Conservation (phyloP, 2,888 invertebrate genomes). For the Hypomecis punctinalis region DNA sequence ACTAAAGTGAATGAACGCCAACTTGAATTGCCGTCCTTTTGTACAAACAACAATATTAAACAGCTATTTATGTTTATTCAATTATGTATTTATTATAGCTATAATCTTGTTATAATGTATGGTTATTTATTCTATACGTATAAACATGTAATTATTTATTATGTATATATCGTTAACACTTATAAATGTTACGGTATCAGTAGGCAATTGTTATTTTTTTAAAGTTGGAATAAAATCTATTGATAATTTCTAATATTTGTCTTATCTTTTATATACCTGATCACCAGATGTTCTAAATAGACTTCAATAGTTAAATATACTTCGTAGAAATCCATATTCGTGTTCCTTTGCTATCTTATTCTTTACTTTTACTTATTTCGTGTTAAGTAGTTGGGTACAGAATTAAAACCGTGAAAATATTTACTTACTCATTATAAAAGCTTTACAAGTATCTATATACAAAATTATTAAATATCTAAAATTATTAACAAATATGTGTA, state of each 20-base stretch:
- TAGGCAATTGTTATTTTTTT: slow-evolving; percentile 11
- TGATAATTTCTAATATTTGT: slow-evolving; percentile 2
- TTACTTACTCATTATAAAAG: too few relatives aligned
- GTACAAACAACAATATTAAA: slow-evolving; percentile 1
- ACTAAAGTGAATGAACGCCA: slow-evolving; percentile 22
- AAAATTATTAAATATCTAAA: too few relatives aligned
- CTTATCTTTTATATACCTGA: neutral
- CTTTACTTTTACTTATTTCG: too few relatives aligned
- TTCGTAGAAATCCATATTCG: too few relatives aligned
- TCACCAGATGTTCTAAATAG: neutral
- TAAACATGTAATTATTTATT: neutral
- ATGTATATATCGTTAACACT: slow-evolving; percentile 9
- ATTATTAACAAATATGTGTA: too few relatives aligned
- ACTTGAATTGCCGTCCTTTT: slow-evolving; percentile 21
- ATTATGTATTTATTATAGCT: neutral
- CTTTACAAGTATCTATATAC: too few relatives aligned
- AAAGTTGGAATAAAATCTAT: slow-evolving; percentile 19
- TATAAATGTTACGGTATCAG: slow-evolving; percentile 3
- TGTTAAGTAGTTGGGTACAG: too few relatives aligned
- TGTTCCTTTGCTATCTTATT: too few relatives aligned
- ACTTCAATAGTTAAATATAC: neutral
- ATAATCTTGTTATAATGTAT: slow-evolving; percentile 4
- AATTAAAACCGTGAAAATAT: too few relatives aligned
- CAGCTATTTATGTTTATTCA: neutral
- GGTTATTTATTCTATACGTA: neutral